Conservation (phyloP, 2,797 vertebrate genomes). For the Ara ararauna region DNA sequence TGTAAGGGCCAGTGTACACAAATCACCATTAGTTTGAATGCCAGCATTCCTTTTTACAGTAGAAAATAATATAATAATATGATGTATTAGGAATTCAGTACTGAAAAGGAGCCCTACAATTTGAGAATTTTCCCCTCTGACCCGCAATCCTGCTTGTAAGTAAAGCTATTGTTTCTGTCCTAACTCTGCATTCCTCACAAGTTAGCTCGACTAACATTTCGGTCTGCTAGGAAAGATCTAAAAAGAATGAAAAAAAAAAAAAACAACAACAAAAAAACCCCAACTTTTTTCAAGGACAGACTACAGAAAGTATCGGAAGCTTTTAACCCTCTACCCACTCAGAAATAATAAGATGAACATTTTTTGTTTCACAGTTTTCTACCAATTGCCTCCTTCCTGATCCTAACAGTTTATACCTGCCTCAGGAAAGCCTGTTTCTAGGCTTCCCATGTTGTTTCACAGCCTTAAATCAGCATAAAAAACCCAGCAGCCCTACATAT, state of each 20-base stretch:
- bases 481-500: background rate
- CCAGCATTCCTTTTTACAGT: background rate
- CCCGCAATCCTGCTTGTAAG: slow-evolving; percentile 13
- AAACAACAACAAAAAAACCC: background rate
- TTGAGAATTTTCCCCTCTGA: slow-evolving; percentile 46
- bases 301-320: background rate
- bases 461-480: background rate
- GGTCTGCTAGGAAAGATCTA: background rate
- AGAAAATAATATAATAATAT: slow-evolving; percentile 17
- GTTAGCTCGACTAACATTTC: slow-evolving; percentile 11
- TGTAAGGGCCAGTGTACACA: background rate
- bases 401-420: background rate
- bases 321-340: background rate
- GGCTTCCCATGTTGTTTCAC: background rate
- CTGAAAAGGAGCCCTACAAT: background rate
- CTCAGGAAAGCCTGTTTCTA: background rate
- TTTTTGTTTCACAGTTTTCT: background rate
- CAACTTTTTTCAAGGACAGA: background rate
- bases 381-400: background rate
- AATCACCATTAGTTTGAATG: background rate
- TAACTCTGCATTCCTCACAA: slow-evolving; percentile 42
- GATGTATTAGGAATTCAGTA: background rate
- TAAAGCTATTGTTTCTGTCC: slow-evolving; percentile 42
- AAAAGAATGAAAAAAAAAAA: background rate
- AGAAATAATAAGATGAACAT: background rate